A percentile compares a stretch with the other conserved stretches of the same genome.
These are phyloP conservation scores for Archilochus colubris DNA, from an alignment of 2,113 vertebrate genomes.

Conservation along the genomic window DNA sequence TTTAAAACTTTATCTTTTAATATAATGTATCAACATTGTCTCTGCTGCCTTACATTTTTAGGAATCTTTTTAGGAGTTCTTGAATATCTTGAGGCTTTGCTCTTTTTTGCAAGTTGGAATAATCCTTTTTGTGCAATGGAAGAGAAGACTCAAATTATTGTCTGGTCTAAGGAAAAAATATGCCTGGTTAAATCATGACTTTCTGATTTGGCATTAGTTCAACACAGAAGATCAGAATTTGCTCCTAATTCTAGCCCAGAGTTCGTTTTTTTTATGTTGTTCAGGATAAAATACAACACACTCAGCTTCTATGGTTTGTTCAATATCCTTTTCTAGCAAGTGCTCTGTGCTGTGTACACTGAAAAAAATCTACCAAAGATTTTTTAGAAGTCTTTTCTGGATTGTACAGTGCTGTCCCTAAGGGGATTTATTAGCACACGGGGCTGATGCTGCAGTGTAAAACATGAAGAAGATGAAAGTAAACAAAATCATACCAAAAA, in stretches of 20 bases:
- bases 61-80: background rate
- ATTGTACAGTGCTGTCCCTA: rapidly evolving
- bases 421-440: background rate
- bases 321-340: background rate
- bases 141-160: background rate
- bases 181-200: background rate
- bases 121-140: background rate
- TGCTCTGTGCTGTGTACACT: background rate
- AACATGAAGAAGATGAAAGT: background rate
- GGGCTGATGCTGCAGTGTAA: background rate
- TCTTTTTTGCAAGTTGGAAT: background rate
- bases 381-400: background rate
- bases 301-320: background rate
- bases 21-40: background rate
- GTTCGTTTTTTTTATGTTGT: background rate
- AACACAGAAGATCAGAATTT: background rate
- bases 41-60: background rate
- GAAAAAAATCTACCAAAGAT: background rate
- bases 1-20: background rate
- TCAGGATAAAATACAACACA: background rate
- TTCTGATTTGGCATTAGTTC: background rate
- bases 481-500: background rate
- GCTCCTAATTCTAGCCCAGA: background rate
- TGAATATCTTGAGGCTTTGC: background rate
- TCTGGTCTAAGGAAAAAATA: background rate